Percentiles rank a stretch among this genome's conserved stretches.
Evolutionary conservation across 1,140 invertebrate species (phyloP).

Genomic region (Neodiprion lecontei): DNA sequence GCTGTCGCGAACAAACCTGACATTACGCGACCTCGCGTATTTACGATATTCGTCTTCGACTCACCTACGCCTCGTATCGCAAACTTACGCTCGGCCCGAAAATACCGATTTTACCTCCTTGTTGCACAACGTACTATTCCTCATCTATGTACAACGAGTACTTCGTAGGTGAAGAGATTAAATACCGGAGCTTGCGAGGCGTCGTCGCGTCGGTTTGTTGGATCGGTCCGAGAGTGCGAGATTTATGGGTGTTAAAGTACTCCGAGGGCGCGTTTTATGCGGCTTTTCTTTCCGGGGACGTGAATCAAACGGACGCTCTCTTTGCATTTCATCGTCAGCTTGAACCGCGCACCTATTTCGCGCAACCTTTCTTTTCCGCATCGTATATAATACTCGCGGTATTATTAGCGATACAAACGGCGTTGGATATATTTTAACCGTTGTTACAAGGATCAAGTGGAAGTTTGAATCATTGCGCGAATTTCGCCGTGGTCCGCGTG

Average conservation of each 20-base stretch:
- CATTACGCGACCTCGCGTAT: no score
- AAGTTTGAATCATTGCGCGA: no score
- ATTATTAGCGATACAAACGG: background rate
- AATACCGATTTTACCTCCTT: no score
- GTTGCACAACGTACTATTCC: background rate
- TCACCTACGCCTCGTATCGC: no score
- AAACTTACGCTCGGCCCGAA: no score
- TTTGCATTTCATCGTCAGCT: background rate
- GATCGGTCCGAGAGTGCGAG: background rate
- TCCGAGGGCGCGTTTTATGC: constrained; percentile 32
- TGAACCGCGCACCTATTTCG: background rate
- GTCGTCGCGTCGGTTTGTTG: constrained; percentile 14
- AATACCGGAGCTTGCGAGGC: constrained; percentile 26
- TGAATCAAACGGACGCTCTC: constrained; percentile 39
- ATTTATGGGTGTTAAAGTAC: constrained; percentile 18
- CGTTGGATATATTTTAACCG: background rate
- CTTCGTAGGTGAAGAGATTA: background rate
- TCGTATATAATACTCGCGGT: background rate
- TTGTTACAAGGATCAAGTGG: background rate
- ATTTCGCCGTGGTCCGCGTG: background rate
- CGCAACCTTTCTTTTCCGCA: background rate
- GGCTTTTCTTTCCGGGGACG: constrained; percentile 36
- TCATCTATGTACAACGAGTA: background rate
- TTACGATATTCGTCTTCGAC: no score
- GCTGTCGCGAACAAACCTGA: no score